Percentiles rank a stretch among this genome's conserved stretches.
Conservation (phyloP, 2,113 vertebrate species). For the Pituophis catenifer region DNA sequence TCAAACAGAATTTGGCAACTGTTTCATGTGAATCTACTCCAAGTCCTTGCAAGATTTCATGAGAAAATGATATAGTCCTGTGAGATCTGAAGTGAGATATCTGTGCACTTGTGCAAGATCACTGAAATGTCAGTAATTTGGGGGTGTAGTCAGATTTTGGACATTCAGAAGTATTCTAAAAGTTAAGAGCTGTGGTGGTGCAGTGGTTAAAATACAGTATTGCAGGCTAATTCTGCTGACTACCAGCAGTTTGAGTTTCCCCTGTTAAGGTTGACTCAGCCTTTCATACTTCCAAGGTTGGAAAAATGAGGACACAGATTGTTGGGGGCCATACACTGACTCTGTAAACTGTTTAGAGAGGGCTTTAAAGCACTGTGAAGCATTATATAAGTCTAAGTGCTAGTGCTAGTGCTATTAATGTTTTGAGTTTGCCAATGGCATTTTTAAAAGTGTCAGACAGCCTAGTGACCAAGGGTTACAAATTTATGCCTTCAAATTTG, state of each 20-base stretch:
- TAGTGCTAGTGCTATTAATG: neutral
- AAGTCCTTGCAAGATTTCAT: neutral
- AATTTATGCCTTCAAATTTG: neutral
- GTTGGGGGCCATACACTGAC: too few species aligned
- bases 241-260: too few species aligned
- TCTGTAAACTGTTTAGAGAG: too few species aligned
- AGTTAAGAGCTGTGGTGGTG: neutral
- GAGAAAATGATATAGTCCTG: neutral
- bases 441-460: neutral
- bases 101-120: neutral
- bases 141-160: neutral
- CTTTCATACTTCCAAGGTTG: too few species aligned
- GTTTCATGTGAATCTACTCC: neutral
- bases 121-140: neutral
- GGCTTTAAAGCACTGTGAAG: too few species aligned
- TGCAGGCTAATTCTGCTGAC: too few species aligned
- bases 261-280: too few species aligned
- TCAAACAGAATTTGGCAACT: neutral
- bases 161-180: neutral
- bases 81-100: neutral
- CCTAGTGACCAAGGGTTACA: neutral
- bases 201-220: too few species aligned
- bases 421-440: neutral
- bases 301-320: too few species aligned
- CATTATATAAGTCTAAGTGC: too few species aligned